A percentile compares a stretch with the other conserved stretches of the same genome.
These are phyloP conservation scores for Trachelipus rathkii DNA, from an alignment of 1,140 invertebrate genomes.

Conservation along the genomic window DNA sequence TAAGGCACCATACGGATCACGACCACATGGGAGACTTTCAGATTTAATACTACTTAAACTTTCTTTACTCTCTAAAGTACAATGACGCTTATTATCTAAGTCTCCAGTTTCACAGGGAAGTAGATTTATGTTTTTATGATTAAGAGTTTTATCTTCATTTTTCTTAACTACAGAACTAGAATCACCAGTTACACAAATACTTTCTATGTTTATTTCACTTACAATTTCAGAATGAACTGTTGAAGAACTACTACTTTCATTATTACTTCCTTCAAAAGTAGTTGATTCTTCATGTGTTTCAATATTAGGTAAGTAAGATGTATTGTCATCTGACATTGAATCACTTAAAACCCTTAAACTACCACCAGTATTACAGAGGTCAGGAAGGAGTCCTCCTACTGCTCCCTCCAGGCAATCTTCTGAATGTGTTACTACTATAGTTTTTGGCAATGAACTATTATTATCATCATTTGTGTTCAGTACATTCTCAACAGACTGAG, in stretches of 20 bases:
- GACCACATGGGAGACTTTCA: not conserved
- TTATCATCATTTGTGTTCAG: not conserved
- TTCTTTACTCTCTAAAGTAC: not conserved
- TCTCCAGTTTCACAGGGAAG: conserved; percentile 6
- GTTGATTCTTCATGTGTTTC: too few species aligned
- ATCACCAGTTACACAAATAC: too few species aligned
- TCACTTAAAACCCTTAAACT: too few species aligned
- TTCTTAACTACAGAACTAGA: not conserved
- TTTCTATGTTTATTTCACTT: too few species aligned
- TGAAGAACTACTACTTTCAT: too few species aligned
- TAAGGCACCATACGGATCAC: not conserved
- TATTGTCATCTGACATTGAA: too few species aligned
- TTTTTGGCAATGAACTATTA: not conserved
- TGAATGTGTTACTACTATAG: not conserved
- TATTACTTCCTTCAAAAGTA: too few species aligned
- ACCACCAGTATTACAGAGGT: not conserved
- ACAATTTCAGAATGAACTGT: too few species aligned
- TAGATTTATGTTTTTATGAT: conserved; percentile 1
- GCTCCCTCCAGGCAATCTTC: not conserved
- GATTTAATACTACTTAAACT: not conserved
- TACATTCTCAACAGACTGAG: not conserved
- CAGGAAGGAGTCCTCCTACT: not conserved
- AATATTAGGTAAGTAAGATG: too few species aligned
- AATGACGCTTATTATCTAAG: not conserved
- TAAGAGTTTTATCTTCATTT: not conserved